A percentile compares a stretch with the other conserved stretches of the same genome.
Conservation (phyloP, 2,888 invertebrate genomes). For the Pocota personata region DNA sequence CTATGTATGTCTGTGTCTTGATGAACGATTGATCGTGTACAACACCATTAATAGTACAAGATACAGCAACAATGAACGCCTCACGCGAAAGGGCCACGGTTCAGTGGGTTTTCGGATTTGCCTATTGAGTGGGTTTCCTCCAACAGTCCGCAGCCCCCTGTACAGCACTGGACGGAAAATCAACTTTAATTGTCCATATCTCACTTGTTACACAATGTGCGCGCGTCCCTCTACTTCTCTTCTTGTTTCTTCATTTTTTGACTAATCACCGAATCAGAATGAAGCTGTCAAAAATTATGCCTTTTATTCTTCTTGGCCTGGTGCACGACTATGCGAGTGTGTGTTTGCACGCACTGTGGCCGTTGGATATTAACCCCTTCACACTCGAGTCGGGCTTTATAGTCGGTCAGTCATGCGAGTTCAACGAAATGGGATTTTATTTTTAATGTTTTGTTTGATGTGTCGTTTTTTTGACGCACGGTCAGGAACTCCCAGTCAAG, state of each 20-base stretch:
- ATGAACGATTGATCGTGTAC: conserved; percentile 57
- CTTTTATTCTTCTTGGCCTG: conserved; percentile 24
- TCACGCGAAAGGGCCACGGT: conserved; percentile 56
- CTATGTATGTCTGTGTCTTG: conserved; percentile 48
- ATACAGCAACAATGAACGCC: conserved; percentile 46
- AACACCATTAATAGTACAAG: conserved; percentile 47
- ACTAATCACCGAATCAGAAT: conserved; percentile 64
- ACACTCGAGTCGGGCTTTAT: conserved; percentile 60
- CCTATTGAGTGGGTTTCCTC: conserved; percentile 52
- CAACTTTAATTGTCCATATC: conserved; percentile 66
- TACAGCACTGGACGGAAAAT: conserved; percentile 47
- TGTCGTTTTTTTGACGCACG: conserved; percentile 30
- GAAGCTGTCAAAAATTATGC: conserved; percentile 68
- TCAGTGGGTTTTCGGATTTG: conserved; percentile 66
- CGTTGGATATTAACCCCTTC: conserved; percentile 62
- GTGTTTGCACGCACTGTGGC: conserved; percentile 16
- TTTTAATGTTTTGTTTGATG: conserved; percentile 8
- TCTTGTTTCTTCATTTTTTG: conserved; percentile 19
- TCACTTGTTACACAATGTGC: conserved; percentile 37
- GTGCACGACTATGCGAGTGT: background rate
- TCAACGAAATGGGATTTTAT: conserved; percentile 55
- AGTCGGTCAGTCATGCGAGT: conserved; percentile 66
- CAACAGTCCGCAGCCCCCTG: background rate
- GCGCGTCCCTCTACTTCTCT: background rate
- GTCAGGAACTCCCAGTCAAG: conserved; percentile 52